Evolutionary conservation across 2,888 invertebrate species (phyloP).

Genomic region (Microctonus hyperodae): DNA sequence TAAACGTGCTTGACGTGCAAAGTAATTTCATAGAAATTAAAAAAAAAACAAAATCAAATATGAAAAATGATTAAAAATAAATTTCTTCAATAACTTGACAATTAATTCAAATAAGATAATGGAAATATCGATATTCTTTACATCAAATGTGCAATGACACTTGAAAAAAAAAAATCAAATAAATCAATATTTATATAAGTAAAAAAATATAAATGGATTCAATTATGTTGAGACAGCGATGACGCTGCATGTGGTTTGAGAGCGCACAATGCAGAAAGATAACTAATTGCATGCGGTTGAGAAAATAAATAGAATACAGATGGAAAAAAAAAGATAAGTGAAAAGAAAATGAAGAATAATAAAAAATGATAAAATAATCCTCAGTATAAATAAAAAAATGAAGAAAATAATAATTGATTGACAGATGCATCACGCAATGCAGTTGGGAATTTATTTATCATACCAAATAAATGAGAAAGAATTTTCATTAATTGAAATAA

Average conservation of each 20-base stretch:
- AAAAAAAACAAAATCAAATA: background rate
- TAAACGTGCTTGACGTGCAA: conserved; percentile 21
- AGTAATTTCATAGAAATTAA: background rate
- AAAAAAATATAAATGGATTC: background rate
- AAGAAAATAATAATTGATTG: background rate
- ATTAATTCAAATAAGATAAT: background rate
- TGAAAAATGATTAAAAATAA: background rate
- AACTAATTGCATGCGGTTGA: conserved; percentile 54
- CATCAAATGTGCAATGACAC: background rate
- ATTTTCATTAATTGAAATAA: background rate
- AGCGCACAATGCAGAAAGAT: conserved; percentile 37
- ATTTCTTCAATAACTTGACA: background rate
- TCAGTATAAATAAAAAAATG: background rate
- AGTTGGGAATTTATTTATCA: background rate
- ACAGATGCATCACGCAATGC: background rate
- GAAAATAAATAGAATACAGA: conserved; percentile 40
- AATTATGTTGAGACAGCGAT: conserved; percentile 11
- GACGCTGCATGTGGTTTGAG: conserved; percentile 14
- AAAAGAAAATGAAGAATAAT: background rate
- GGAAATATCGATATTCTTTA: background rate
- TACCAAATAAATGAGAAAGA: background rate
- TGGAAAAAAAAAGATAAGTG: conserved; percentile 26
- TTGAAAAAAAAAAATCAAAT: background rate
- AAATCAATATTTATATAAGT: background rate
- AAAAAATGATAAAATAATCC: background rate